These are phyloP conservation scores for Scaptomyza cyrtandrae DNA, from an alignment of 2,888 invertebrate genomes.

Conservation along the genomic window DNA sequence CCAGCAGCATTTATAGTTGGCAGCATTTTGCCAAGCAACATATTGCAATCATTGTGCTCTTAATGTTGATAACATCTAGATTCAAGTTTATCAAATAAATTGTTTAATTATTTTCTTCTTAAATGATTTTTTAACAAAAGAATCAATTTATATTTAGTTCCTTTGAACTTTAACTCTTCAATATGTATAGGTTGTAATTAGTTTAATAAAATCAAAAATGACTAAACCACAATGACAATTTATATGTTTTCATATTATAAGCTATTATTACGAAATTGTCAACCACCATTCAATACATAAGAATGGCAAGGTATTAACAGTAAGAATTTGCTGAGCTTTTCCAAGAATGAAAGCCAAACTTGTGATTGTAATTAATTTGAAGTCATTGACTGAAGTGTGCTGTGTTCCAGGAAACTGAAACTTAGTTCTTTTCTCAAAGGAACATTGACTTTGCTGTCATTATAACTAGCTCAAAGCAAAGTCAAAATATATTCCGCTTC, in stretches of 20 bases:
- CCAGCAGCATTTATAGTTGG: slow-evolving; percentile 62
- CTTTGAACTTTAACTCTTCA: too few species aligned
- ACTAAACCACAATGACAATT: too few species aligned
- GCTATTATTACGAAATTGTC: too few species aligned
- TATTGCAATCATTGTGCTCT: slow-evolving; percentile 3
- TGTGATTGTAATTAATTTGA: slow-evolving; percentile 8
- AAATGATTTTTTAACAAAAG: too few species aligned
- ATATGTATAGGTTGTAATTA: too few species aligned
- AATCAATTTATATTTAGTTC: neutral
- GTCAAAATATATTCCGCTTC: slow-evolving; percentile 5
- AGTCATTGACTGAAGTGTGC: neutral
- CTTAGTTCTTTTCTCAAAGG: slow-evolving; percentile 15
- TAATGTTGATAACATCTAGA: neutral
- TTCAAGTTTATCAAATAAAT: neutral
- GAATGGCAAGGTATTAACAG: too few species aligned
- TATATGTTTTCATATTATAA: too few species aligned
- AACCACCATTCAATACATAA: too few species aligned
- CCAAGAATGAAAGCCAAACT: neutral
- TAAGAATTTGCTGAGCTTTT: neutral
- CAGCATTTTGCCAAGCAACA: slow-evolving; percentile 30
- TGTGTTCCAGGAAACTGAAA: slow-evolving; percentile 26
- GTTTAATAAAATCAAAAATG: too few species aligned
- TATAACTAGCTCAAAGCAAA: neutral
- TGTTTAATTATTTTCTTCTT: neutral
- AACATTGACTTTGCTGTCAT: slow-evolving; percentile 30